A percentile compares a stretch with the other conserved stretches of the same genome.
phyloP scores from a whole-genome alignment of 1,140 invertebrate genomes.

The Halictus rubicundus region DNA sequence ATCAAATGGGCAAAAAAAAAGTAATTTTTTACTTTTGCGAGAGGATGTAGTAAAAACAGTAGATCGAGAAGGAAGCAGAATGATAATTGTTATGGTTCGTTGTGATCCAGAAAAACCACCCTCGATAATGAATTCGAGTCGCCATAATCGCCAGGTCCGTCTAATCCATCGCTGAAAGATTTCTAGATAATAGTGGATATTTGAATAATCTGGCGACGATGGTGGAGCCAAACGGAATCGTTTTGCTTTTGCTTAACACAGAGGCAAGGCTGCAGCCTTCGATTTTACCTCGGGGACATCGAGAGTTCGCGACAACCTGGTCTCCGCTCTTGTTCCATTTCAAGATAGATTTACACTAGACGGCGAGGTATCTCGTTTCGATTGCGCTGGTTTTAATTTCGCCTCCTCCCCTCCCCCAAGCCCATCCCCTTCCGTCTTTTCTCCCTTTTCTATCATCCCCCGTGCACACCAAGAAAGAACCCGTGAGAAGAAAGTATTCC shows the following conservation, averaged over 20 bases:
- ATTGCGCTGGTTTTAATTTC: slow-evolving; percentile 16
- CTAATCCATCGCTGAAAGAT: too few relatives aligned
- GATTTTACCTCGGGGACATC: slow-evolving; percentile 30
- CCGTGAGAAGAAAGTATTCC: slow-evolving; percentile 1
- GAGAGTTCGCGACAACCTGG: slow-evolving; percentile 16
- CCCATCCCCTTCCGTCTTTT: background rate
- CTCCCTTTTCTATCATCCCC: too few relatives aligned
- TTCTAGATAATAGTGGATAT: background rate
- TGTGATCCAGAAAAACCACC: too few relatives aligned
- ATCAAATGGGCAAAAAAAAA: too few relatives aligned
- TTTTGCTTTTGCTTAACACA: background rate
- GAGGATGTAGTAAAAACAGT: too few relatives aligned
- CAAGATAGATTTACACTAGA: slow-evolving; percentile 18
- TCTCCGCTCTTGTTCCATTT: slow-evolving; percentile 5
- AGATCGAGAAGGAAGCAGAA: too few relatives aligned
- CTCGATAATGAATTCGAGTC: too few relatives aligned
- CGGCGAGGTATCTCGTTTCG: slow-evolving; percentile 3
- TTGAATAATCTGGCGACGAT: background rate
- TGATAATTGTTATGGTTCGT: too few relatives aligned
- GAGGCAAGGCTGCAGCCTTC: slow-evolving; percentile 39
- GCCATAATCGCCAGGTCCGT: too few relatives aligned
- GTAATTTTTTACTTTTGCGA: too few relatives aligned
- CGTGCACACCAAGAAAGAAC: background rate
- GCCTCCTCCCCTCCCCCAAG: background rate
- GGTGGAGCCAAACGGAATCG: background rate